Base-by-base conservation (phyloP, 2,888 invertebrate genomes). In the Dryobota labecula region DNA sequence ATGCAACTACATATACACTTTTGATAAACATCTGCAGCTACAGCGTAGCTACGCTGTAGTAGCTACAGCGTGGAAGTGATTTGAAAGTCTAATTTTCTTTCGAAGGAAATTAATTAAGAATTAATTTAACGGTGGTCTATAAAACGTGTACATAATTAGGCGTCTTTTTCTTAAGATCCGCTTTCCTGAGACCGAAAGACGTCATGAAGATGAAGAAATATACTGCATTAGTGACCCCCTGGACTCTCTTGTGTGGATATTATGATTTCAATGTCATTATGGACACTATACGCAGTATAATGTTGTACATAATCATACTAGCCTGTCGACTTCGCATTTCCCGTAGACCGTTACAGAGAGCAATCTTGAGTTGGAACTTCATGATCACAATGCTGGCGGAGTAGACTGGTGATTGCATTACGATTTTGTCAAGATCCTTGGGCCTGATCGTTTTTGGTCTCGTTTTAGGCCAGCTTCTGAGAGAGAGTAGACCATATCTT, bases 71-170 rank as follows among this genome's bases (percentile, higher is more conserved):
- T 76, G n/a, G 43, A 73, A 67, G 58, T 60, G 30, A 83, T 80
- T 81, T 76, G 73, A 76, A 80, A 80, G 70, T 76, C 75, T 57
- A 83, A 81, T 81, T 73, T 76, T 70, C 61, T 69, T 53, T 58
- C 20, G 56, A 72, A 71, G 49, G 24, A 76, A 80, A 78, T 78
- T 74, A 83, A 69, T 71, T 70, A 65, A 69, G 36, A 76, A 76
- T 76, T 82, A 72, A 77, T 70, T 72, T 80, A 79, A 79, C 66
- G 61, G 45, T 53, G 38, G 20, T 43, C 41, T 38, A 70, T 76
- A 72, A 80, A 77, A 64, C 61, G 33, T 68, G 53, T 71, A 72
- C 30, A 80, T 65, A 80, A 70, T 65, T 57, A 80, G 53, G 47
- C 11, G 8, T 38, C 7, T 67, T 73, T 62, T 62, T 69, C 51